Base-by-base conservation (phyloP, 2,797 vertebrate species). In the Anniella stebbinsi region DNA sequence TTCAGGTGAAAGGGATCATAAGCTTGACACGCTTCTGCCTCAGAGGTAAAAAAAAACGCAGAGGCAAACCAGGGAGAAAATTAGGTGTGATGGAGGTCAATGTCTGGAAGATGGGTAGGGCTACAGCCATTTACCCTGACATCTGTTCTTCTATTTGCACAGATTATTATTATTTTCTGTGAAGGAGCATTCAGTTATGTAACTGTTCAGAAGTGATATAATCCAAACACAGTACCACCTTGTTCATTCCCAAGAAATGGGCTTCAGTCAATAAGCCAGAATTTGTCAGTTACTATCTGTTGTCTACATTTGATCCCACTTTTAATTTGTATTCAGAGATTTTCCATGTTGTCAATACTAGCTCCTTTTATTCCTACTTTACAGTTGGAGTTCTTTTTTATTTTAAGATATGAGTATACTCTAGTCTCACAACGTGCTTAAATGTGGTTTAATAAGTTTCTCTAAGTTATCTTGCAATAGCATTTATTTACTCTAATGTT, bases 401-500 rank as follows among this genome's bases (percentile, higher is more conserved):
- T 48, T 25, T 25, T n/a, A 73, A 70, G n/a, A 33, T 28, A 66
- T 41, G 60, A 60, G 69, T 69, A 36, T 69, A 38, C 23, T 30
- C 51, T 12, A 45, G 30, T 48, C 3, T 36, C 33, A 38, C 11
- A n/a, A 48, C 41, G 18, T 38, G 1, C 41, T 41, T 81, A 73
- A 41, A 84, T 7, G 23, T 57, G 10, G 7, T 51, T 8, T 51
- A 51, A 11, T 8, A 51, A 8, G 7, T 10, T 51, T 51, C 23
- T 69, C 13, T 28, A 80, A 91, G n/a, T 38, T 84, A 13, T n/a
- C 88, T 89, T 88, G 73, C 54, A 87, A 87, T 25, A 78, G 17
- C 57, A n/a, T 45, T 72, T 67, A 86, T 57, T 90, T 4, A n/a
- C 45, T 80, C 6, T 87, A 78, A 51, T 86, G n/a, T 95, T 93